Evolutionary conservation across 2,797 vertebrate species (phyloP), one percentile per base, ranked within the genome.

Genomic region (Sebastes ruberrimus): DNA sequence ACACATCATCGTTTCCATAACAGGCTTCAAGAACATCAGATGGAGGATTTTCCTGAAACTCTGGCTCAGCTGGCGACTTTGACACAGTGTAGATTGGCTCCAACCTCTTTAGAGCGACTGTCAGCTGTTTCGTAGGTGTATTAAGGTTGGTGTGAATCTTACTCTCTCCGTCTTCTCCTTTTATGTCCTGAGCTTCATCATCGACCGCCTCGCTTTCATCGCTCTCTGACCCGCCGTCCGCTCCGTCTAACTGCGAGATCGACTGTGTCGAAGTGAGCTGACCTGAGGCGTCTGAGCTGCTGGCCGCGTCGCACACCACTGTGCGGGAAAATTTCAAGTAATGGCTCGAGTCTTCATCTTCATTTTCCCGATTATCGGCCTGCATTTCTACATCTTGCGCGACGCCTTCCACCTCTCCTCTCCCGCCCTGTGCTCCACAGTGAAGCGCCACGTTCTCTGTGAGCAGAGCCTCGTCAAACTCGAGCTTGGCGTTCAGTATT

Each of bases 181-280:
- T 82, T 33, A 70, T 14, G 22, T 80, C 79, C 75, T 78, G 80
- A 76, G 38, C 66, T 22, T 92, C 88, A 1, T 86, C 90, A 5
- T 90, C 86, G 0, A 60, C 71, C 2, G 14, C 80, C 0, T 96
- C 97, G 2, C 85, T 91, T 27, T 88, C 88, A 52, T 97, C 97
- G 0, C 96, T 97, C 83, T 98, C 97, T 0, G 97, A 97, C 72
- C 96, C 96, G 0, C 97, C 96, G 2, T 98, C 97, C 1, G 97
- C 96, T 4, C 97, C 97, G 0, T 98, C 97, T 78, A 98, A 88
- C 88, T 98, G 97, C 2, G 96, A 93, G 63, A 98, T 98, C 0
- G 95, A 94, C 55, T 85, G 93, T 5, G 95, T 68, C 32, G 93
- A 81, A 10, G 90, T 63, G 25, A 87, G 78, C 30, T 88, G 86